A percentile compares a stretch with the other conserved stretches of the same genome.
phyloP scores from a whole-genome alignment of 2,797 vertebrate species.

The Enteromius afrohamiltoni region DNA sequence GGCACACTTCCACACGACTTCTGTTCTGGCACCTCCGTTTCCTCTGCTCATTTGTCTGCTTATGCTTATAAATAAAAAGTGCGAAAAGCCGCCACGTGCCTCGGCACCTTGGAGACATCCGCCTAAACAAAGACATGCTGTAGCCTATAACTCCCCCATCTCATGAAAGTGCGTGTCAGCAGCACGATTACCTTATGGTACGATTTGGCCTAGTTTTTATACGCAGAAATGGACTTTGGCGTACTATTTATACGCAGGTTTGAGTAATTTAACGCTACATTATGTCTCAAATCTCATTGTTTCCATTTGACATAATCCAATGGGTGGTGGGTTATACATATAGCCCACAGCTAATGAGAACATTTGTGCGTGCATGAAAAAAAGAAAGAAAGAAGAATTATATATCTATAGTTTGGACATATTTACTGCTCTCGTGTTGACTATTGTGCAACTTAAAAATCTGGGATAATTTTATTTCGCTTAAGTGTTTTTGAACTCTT shows the following conservation, averaged over 20 bases:
- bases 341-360: neutral
- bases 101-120: conserved; percentile 20
- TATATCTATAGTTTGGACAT: neutral
- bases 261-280: neutral
- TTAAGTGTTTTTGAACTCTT: neutral
- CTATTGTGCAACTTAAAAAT: neutral
- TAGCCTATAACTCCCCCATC: neutral
- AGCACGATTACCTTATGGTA: neutral
- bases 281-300: neutral
- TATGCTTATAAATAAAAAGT: neutral
- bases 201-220: neutral
- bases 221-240: no score
- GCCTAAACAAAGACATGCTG: neutral
- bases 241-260: no score
- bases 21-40: conserved; percentile 34
- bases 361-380: neutral
- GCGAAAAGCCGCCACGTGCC: conserved; percentile 38
- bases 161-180: no score
- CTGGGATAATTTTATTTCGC: neutral
- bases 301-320: neutral
- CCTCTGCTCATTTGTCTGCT: conserved; percentile 9
- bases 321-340: no score
- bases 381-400: no score
- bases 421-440: neutral
- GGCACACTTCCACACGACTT: conserved; percentile 39